Conservation (phyloP, 1,140 invertebrate genomes). For the Drosophila sproati region DNA sequence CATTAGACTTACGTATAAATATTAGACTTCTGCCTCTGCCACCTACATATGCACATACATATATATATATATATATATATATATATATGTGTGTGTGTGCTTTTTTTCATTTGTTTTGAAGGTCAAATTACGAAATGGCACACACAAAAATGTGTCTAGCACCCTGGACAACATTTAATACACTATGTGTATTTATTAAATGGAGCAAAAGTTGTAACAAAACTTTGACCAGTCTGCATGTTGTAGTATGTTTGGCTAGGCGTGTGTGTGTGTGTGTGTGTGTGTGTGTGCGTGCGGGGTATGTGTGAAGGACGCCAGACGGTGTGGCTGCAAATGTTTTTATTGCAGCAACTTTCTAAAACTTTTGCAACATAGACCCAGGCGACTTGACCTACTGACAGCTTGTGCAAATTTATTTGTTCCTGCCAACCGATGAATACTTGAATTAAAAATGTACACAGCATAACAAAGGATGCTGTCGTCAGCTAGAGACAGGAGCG, state of each 20-base stretch:
- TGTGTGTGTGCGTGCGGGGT: not conserved
- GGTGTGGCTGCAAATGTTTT: conserved; percentile 51
- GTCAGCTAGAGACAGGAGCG: not conserved
- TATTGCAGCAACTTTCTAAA: conserved; percentile 42
- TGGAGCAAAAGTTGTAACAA: conserved; percentile 73
- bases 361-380: conserved; percentile 55
- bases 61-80: not conserved
- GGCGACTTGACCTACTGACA: conserved; percentile 66
- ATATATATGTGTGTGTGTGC: not conserved
- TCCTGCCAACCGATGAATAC: conserved; percentile 17
- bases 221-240: conserved; percentile 50
- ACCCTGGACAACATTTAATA: conserved; percentile 46
- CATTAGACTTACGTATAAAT: conserved; percentile 76
- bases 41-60: conserved; percentile 3
- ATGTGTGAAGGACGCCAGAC: conserved; percentile 47
- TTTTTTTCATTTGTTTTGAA: conserved; percentile 62
- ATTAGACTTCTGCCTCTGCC: conserved; percentile 50
- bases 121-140: conserved; percentile 62
- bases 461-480: conserved; percentile 6
- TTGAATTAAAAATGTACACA: conserved; percentile 22
- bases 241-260: not conserved
- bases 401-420: conserved; percentile 42
- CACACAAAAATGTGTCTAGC: conserved; percentile 36
- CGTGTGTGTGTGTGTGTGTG: not conserved
- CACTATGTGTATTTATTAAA: conserved; percentile 54